Conservation (phyloP, 2,113 vertebrate species). For the Cynocephalus volans region DNA sequence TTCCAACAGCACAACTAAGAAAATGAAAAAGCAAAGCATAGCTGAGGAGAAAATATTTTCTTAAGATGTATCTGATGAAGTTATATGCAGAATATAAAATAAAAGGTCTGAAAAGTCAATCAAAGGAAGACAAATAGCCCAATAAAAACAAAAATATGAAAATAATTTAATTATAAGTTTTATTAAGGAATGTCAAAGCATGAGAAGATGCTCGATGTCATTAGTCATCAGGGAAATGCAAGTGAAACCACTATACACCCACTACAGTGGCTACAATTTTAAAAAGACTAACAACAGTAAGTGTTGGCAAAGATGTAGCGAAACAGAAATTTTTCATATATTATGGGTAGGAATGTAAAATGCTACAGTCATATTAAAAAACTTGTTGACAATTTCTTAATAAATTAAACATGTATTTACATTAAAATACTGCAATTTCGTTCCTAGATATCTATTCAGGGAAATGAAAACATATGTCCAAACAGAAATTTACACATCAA, state of each 20-base stretch:
- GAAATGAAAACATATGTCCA: background rate
- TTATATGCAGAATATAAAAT: background rate
- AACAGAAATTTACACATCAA: too few species aligned
- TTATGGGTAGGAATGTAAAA: background rate
- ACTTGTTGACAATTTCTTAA: background rate
- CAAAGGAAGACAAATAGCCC: background rate
- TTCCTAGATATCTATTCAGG: background rate
- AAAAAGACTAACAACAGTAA: background rate
- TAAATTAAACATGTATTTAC: background rate
- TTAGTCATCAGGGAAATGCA: background rate
- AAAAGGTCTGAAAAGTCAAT: background rate
- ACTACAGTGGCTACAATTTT: background rate
- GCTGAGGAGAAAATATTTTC: background rate
- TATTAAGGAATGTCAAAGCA: background rate
- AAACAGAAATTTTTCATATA: background rate
- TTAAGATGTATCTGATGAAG: too few species aligned
- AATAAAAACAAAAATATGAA: background rate
- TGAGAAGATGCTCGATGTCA: background rate
- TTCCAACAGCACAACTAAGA: background rate
- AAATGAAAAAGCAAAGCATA: background rate
- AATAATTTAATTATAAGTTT: background rate
- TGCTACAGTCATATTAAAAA: background rate
- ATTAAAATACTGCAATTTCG: background rate
- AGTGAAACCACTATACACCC: background rate
- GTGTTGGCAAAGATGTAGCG: background rate